Evolutionary conservation across 2,888 invertebrate species (phyloP).

Genomic region (Chrysotoxum bicinctum): DNA sequence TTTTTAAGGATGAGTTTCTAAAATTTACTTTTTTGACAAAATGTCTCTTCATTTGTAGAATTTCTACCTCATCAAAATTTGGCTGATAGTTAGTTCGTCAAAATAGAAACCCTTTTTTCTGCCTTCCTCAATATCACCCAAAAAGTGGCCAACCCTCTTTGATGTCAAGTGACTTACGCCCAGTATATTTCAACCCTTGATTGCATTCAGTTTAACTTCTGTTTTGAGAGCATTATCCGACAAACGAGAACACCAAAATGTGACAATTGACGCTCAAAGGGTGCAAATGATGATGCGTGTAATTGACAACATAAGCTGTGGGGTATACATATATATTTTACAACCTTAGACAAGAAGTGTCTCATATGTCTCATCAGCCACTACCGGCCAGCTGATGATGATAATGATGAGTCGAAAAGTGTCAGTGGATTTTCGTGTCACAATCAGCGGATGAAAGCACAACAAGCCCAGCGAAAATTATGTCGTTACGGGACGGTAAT

Average conservation of each 20-base stretch:
- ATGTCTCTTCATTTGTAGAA: no score
- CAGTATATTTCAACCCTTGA: background rate
- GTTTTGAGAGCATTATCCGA: conserved; percentile 7
- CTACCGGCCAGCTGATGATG: conserved; percentile 27
- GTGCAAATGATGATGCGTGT: conserved; percentile 28
- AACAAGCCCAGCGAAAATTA: conserved; percentile 69
- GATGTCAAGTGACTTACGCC: background rate
- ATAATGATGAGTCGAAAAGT: conserved; percentile 38
- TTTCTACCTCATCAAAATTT: no score
- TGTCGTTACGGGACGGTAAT: conserved; percentile 70
- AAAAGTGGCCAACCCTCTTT: background rate
- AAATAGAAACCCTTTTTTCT: background rate
- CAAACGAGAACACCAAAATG: conserved; percentile 3
- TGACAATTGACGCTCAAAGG: conserved; percentile 46
- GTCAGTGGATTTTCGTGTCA: conserved; percentile 69
- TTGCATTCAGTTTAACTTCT: background rate
- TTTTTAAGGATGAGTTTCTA: no score
- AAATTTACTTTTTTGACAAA: no score
- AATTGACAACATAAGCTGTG: conserved; percentile 60
- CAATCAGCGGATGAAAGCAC: conserved; percentile 69
- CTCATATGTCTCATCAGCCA: conserved; percentile 18
- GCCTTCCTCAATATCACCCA: background rate
- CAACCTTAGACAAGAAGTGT: conserved; percentile 56
- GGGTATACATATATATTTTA: background rate
- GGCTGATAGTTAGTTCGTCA: no score